Evolutionary conservation across 2,888 invertebrate species (phyloP).

Genomic region (Anaspis maculata): DNA sequence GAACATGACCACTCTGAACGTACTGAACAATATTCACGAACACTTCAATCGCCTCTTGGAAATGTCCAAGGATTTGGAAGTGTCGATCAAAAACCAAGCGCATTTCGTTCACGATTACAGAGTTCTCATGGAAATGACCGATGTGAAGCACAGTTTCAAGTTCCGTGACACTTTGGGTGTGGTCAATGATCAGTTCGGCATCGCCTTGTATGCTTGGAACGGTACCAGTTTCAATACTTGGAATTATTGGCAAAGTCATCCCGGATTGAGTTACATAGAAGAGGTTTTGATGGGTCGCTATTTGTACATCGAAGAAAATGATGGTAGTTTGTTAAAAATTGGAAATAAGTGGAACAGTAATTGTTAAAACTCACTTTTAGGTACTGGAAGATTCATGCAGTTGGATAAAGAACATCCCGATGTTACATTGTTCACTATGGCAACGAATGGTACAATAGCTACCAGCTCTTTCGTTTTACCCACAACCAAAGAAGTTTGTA

Average conservation of each 20-base stretch:
- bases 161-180: slow-evolving; percentile 5
- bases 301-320: slow-evolving; percentile 7
- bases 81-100: slow-evolving; percentile 34
- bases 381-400: neutral
- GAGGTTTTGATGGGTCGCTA: slow-evolving; percentile 9
- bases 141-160: slow-evolving; percentile 5
- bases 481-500: slow-evolving; percentile 20
- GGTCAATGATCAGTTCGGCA: no score
- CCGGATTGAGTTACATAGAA: neutral
- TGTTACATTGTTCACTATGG: neutral
- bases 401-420: neutral
- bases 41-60: slow-evolving; percentile 31
- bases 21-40: slow-evolving; percentile 31
- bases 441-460: slow-evolving; percentile 22
- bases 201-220: slow-evolving; percentile 6
- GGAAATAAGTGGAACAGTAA: neutral
- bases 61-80: slow-evolving; percentile 25
- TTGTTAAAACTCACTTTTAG: neutral
- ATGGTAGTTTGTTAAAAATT: slow-evolving; percentile 2
- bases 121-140: slow-evolving; percentile 20
- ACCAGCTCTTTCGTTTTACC: slow-evolving; percentile 23
- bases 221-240: slow-evolving; percentile 1
- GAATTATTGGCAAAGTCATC: no score
- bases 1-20: slow-evolving; percentile 27
- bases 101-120: slow-evolving; percentile 27